Evolutionary conservation across 2,888 invertebrate species (phyloP).

Genomic region (Brenthis ino): DNA sequence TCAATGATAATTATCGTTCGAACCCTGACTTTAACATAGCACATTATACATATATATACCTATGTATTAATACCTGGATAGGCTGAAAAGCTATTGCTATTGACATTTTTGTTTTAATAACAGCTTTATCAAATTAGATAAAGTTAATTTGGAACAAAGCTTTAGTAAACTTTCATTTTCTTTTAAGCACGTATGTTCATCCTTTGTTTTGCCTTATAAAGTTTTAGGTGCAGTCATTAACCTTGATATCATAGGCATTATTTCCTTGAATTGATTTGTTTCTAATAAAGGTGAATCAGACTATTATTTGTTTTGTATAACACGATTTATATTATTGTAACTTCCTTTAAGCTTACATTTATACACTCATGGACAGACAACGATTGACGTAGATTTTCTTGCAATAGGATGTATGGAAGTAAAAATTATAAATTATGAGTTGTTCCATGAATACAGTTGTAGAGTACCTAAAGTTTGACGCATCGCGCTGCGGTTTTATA

Average conservation of each 20-base stretch:
- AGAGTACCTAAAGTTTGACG: conserved; percentile 9
- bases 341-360: conserved; percentile 9
- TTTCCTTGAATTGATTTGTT: conserved; percentile 22
- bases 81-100: too few relatives aligned
- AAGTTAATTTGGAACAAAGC: too few relatives aligned
- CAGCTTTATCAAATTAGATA: too few relatives aligned
- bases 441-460: conserved; percentile 17
- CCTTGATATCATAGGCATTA: conserved; percentile 14
- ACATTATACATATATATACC: too few relatives aligned
- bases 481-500: conserved; percentile 2
- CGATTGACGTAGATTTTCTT: conserved; percentile 24
- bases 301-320: conserved; percentile 19
- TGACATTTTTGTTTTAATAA: too few relatives aligned
- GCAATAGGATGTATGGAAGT: conserved; percentile 3
- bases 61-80: too few relatives aligned
- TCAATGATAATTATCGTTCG: too few relatives aligned
- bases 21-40: too few relatives aligned
- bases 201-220: too few relatives aligned
- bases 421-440: too few relatives aligned
- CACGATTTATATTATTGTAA: conserved; percentile 4
- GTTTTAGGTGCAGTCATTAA: not conserved
- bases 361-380: conserved; percentile 5
- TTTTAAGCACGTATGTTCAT: too few relatives aligned
- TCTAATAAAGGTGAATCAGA: conserved; percentile 19
- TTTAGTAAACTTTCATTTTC: too few relatives aligned